Evolutionary conservation across 2,888 invertebrate genomes (phyloP), one percentile per base, ranked within the genome.

Genomic region (Margaritifera margaritifera): DNA sequence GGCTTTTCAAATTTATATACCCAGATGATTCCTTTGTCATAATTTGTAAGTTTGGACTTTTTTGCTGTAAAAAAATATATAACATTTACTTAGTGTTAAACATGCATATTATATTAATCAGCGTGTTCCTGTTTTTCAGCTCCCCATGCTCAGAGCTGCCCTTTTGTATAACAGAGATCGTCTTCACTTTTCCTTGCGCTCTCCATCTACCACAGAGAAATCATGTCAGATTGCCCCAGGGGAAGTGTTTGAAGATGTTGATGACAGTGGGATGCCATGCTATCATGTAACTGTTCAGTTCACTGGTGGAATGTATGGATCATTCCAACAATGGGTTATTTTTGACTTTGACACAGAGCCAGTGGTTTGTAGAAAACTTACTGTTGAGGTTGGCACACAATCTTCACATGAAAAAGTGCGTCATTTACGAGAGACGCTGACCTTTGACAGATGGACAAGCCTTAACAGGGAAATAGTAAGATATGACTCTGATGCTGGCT

Each of bases 321-420:
- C 87, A 20, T 89, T 88, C 75, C 84, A 72, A 54, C 86, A 87
- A 69, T 85, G 86, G 85, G 78, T 89, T 24, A 76, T 84, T n/a
- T 86, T 89, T 77, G 88, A 88, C 79, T 88, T 89, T 72, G 87
- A 86, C 31, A 56, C 54, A 2, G 74, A 79, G 15, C 88, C 88
- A 2, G 86, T 84, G 3, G 64, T 87, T 6, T 77, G 82, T 19
- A 68, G 80, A 22, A 87, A 87, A 65, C 71, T 89, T n/a, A 78
- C 79, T 3, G 86, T 87, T 51, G 88, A 88, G 68, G 75, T 88
- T 6, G 88, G 88, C 6, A 77, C 80, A 25, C 75, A 75, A 58
- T 62, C 74, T 1, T 74, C 80, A 5, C 86, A 86, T 58, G 80
- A 84, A 20, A 81, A 82, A 64, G 81, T 88, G 27, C 75, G 25